Evolutionary conservation across 2,888 invertebrate species (phyloP).

Genomic region (Auanema freiburgensis): DNA sequence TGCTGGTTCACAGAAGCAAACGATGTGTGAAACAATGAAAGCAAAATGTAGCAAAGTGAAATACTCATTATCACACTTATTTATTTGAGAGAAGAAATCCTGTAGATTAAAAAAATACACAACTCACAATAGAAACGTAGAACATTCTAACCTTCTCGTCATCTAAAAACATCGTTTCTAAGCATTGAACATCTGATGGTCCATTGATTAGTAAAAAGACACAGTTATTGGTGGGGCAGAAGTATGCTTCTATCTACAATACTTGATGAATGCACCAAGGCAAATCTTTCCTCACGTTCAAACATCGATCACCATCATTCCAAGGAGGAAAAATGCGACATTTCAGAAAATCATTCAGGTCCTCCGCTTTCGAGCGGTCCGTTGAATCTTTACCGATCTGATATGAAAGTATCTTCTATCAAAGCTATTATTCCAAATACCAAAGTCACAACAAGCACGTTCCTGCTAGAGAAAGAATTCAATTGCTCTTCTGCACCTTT

Average conservation of each 20-base stretch:
- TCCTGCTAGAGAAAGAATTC: no score
- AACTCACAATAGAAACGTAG: slow-evolving; percentile 1
- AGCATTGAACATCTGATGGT: neutral
- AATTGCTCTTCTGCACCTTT: no score
- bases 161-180: slow-evolving; percentile 1
- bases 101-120: slow-evolving; percentile 1
- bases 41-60: slow-evolving; percentile 7
- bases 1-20: slow-evolving; percentile 13
- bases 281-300: neutral
- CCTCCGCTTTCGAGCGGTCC: slow-evolving; percentile 11
- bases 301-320: neutral
- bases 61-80: slow-evolving; percentile 2
- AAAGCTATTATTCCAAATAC: no score
- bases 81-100: slow-evolving; percentile 17
- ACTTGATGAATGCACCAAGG: neutral
- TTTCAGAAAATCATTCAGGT: slow-evolving; percentile 15
- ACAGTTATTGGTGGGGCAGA: slow-evolving; percentile 1
- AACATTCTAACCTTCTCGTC: slow-evolving; percentile 7
- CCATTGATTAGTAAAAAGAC: slow-evolving; percentile 15
- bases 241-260: slow-evolving; percentile 14
- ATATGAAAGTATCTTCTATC: neutral
- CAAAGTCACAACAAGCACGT: no score
- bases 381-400: slow-evolving; percentile 20
- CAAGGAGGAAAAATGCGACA: slow-evolving; percentile 5
- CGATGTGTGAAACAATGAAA: slow-evolving; percentile 12